Percentiles rank a stretch among this genome's conserved stretches.
These are phyloP conservation scores for Clitarchus hookeri DNA, from an alignment of 2,888 invertebrate genomes.

Conservation along the genomic window DNA sequence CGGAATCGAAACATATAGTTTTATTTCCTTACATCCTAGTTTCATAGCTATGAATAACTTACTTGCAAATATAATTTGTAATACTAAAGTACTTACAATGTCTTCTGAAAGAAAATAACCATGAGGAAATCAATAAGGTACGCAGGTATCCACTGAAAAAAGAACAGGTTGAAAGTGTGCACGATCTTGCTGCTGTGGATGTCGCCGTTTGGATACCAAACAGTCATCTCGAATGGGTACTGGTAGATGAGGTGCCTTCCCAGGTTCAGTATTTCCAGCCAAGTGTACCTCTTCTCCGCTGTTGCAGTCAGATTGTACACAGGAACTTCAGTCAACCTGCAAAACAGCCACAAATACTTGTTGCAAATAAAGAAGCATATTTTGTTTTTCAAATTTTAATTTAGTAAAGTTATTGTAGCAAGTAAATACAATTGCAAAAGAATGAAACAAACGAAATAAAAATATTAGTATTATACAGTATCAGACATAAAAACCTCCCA, in stretches of 20 bases:
- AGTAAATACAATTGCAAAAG: too few species aligned
- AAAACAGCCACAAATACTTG: slow-evolving; percentile 43
- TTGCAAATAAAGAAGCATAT: neutral
- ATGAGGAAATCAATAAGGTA: slow-evolving; percentile 74
- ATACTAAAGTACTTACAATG: slow-evolving; percentile 67
- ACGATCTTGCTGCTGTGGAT: slow-evolving; percentile 68
- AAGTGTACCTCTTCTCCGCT: slow-evolving; percentile 76
- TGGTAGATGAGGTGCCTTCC: slow-evolving; percentile 64
- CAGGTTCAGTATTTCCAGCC: slow-evolving; percentile 79
- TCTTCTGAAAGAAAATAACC: slow-evolving; percentile 69
- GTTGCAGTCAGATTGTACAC: slow-evolving; percentile 83
- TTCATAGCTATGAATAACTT: too few species aligned
- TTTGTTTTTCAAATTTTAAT: too few species aligned
- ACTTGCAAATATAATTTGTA: too few species aligned
- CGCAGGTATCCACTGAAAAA: slow-evolving; percentile 77
- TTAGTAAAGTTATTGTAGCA: too few species aligned
- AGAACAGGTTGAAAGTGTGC: slow-evolving; percentile 68
- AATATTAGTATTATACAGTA: too few species aligned
- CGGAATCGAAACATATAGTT: too few species aligned
- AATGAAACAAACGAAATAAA: too few species aligned
- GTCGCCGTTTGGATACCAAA: slow-evolving; percentile 81
- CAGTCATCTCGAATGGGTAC: slow-evolving; percentile 74
- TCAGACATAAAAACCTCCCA: too few species aligned
- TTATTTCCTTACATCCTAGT: too few species aligned
- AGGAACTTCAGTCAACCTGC: slow-evolving; percentile 57